Percentiles rank a stretch among this genome's conserved stretches.
Evolutionary conservation across 2,113 vertebrate genomes (phyloP).

Genomic region (human): DNA sequence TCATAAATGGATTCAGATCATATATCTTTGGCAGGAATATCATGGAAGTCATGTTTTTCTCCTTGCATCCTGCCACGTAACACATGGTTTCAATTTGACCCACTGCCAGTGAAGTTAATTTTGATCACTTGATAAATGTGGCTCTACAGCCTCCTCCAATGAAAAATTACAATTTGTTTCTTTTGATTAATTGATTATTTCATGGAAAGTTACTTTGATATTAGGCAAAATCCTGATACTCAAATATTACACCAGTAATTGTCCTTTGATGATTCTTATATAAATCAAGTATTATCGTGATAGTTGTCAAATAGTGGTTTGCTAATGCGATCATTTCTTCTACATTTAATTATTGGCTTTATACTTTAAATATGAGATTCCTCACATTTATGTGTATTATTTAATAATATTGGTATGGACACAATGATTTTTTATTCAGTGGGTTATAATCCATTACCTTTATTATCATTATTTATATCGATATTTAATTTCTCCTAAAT

Average conservation of each 20-base stretch:
- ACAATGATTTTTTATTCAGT: not conserved
- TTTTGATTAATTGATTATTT: not conserved
- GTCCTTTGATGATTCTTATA: not conserved
- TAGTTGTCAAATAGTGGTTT: not conserved
- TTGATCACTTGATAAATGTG: not conserved
- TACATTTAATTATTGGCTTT: not conserved
- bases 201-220: not conserved
- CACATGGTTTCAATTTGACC: not conserved
- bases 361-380: not conserved
- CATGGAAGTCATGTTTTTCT: not conserved
- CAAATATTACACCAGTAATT: too few species aligned
- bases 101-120: not conserved
- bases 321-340: not conserved
- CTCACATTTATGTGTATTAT: not conserved
- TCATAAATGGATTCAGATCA: not conserved
- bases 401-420: not conserved
- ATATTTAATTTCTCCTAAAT: not conserved
- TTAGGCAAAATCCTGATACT: not conserved
- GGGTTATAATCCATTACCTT: not conserved
- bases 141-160: not conserved
- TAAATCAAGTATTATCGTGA: not conserved
- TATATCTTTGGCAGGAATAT: not conserved
- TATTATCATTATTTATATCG: not conserved
- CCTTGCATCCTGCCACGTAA: not conserved
- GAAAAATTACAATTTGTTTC: not conserved